These are phyloP conservation scores for Parauchenoglanis ngamensis DNA, from an alignment of 2,797 vertebrate species.

Conservation along the genomic window DNA sequence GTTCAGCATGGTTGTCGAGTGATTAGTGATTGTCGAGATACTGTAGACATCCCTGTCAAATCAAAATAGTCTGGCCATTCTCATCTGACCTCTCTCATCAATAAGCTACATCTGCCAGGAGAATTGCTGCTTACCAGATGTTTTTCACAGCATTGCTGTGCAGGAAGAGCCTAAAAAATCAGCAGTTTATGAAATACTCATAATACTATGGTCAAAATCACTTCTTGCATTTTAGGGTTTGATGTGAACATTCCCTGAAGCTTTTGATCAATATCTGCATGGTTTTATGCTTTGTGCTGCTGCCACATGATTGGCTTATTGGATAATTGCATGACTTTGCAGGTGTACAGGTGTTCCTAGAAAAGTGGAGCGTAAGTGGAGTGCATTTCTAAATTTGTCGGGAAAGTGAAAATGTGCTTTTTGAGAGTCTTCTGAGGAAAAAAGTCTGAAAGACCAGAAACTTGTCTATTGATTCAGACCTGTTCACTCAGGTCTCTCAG, in stretches of 20 bases:
- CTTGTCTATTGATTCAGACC: slow-evolving; percentile 9
- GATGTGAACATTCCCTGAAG: background rate
- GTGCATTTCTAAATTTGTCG: background rate
- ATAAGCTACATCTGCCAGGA: background rate
- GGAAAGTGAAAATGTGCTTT: background rate
- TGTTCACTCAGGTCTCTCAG: slow-evolving; percentile 14
- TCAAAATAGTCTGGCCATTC: background rate
- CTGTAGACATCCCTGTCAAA: background rate
- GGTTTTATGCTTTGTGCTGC: background rate
- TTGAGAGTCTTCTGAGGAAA: background rate
- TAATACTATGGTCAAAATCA: background rate
- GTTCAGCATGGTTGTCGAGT: background rate
- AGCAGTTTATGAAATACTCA: background rate
- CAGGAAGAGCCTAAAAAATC: background rate
- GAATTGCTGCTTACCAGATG: background rate
- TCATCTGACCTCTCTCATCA: background rate
- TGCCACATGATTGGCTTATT: background rate
- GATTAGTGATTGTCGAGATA: background rate
- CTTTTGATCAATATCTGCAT: background rate
- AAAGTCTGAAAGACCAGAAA: background rate
- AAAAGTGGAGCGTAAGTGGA: background rate
- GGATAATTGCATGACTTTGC: background rate
- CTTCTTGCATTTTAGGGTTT: background rate
- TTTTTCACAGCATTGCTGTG: background rate
- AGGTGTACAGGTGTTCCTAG: background rate